A percentile compares a stretch with the other conserved stretches of the same genome.
Evolutionary conservation across 1,140 invertebrate species (phyloP).

Genomic region (Cydia amplana): DNA sequence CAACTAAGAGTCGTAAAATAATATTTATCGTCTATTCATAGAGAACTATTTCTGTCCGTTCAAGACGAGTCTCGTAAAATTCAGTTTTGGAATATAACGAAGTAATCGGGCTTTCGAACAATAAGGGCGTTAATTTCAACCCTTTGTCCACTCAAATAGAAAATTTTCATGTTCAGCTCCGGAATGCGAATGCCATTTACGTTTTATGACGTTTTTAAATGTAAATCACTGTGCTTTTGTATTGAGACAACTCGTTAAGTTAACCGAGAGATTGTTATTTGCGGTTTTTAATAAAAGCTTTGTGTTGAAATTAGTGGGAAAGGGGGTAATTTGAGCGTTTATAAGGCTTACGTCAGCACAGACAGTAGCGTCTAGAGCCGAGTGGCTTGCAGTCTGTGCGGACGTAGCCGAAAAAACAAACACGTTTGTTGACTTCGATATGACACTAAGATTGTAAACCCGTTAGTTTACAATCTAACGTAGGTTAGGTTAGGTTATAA

Average conservation of each 20-base stretch:
- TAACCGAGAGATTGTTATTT: slow-evolving; percentile 27
- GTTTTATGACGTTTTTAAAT: slow-evolving; percentile 66
- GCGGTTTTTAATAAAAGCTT: slow-evolving; percentile 11
- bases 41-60: slow-evolving; percentile 36
- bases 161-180: slow-evolving; percentile 71
- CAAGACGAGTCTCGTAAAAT: slow-evolving; percentile 51
- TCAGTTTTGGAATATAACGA: slow-evolving; percentile 73
- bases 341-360: neutral
- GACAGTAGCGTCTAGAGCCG: too few species aligned
- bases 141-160: slow-evolving; percentile 74
- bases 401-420: too few species aligned
- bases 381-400: too few species aligned
- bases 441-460: too few species aligned
- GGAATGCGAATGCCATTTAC: slow-evolving; percentile 57
- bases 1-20: slow-evolving; percentile 13
- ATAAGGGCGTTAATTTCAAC: slow-evolving; percentile 68
- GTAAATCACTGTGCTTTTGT: slow-evolving; percentile 68
- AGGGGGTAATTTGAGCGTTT: neutral
- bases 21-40: slow-evolving; percentile 26
- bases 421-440: too few species aligned
- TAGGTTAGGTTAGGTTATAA: too few species aligned
- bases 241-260: slow-evolving; percentile 48
- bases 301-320: slow-evolving; percentile 5
- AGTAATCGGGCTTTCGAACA: slow-evolving; percentile 68
- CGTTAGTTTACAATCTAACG: too few species aligned